Conservation (phyloP, 2,888 invertebrate species). For the Nycteola revayana region DNA sequence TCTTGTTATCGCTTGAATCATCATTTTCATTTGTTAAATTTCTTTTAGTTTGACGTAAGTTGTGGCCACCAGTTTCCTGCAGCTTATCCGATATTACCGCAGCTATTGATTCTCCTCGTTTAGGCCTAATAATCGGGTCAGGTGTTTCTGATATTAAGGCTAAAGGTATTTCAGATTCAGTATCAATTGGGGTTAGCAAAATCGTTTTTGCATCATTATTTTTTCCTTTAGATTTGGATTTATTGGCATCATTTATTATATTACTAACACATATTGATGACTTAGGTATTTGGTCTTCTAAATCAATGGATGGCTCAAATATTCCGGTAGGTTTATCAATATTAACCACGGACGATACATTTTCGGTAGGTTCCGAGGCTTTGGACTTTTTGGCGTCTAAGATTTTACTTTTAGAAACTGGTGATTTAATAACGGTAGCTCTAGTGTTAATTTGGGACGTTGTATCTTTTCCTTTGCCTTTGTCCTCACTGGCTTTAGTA, state of each 20-base stretch:
- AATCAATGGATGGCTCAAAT: constrained; percentile 86
- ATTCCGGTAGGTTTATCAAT: constrained; percentile 84
- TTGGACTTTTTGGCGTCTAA: constrained; percentile 72
- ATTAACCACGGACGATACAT: constrained; percentile 60
- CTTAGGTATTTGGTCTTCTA: constrained; percentile 85
- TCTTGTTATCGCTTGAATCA: constrained; percentile 65
- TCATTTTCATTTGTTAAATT: constrained; percentile 61
- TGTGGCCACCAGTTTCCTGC: constrained; percentile 71
- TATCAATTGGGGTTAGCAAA: constrained; percentile 58
- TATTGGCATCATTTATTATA: constrained; percentile 59
- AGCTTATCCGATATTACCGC: constrained; percentile 76
- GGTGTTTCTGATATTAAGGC: constrained; percentile 67
- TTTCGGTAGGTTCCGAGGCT: constrained; percentile 43
- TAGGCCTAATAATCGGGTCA: constrained; percentile 64
- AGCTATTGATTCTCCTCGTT: constrained; percentile 73
- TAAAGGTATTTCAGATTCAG: constrained; percentile 69
- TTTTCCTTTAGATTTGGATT: constrained; percentile 59
- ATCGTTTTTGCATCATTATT: constrained; percentile 43
- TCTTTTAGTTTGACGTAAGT: constrained; percentile 71
- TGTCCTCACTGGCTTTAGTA: constrained; percentile 54
- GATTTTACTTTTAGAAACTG: constrained; percentile 75
- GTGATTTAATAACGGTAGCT: constrained; percentile 82
- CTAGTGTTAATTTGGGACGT: constrained; percentile 67
- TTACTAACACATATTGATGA: constrained; percentile 76
- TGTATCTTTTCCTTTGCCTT: constrained; percentile 58